Conservation (phyloP, 2,113 vertebrate genomes). For the Alosa alosa region DNA sequence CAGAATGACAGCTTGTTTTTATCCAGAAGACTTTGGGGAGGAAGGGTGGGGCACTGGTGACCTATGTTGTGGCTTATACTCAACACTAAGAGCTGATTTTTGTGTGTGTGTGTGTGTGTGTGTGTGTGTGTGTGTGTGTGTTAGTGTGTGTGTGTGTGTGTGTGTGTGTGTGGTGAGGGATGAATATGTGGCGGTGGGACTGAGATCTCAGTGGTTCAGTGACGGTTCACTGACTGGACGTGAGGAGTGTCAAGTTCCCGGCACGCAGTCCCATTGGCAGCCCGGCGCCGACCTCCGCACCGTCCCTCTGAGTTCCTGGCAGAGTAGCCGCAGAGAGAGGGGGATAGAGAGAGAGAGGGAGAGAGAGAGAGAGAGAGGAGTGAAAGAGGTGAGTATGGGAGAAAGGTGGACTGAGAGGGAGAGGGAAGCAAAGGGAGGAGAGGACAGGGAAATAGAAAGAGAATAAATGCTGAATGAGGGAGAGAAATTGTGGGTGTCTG, state of each 20-base stretch:
- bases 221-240: neutral
- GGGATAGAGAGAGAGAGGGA: constrained; percentile 41
- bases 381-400: constrained; percentile 33
- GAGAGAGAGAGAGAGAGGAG: constrained; percentile 30
- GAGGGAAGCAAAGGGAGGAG: constrained; percentile 25
- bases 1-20: neutral
- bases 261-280: neutral
- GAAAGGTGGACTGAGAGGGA: constrained; percentile 27
- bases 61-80: neutral
- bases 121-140: neutral
- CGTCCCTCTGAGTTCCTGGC: neutral
- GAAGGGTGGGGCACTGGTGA: neutral
- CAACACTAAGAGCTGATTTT: neutral
- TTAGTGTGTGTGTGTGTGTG: neutral
- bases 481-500: neutral
- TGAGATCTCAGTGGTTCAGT: neutral
- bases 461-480: neutral
- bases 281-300: neutral
- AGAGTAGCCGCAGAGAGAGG: neutral
- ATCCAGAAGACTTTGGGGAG: neutral
- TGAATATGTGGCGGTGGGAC: neutral
- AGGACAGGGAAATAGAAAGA: constrained; percentile 2
- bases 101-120: neutral
- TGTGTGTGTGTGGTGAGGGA: neutral
- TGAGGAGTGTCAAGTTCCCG: neutral